Evolutionary conservation across 1,140 invertebrate species (phyloP).

Genomic region (Listronotus oregonensis): DNA sequence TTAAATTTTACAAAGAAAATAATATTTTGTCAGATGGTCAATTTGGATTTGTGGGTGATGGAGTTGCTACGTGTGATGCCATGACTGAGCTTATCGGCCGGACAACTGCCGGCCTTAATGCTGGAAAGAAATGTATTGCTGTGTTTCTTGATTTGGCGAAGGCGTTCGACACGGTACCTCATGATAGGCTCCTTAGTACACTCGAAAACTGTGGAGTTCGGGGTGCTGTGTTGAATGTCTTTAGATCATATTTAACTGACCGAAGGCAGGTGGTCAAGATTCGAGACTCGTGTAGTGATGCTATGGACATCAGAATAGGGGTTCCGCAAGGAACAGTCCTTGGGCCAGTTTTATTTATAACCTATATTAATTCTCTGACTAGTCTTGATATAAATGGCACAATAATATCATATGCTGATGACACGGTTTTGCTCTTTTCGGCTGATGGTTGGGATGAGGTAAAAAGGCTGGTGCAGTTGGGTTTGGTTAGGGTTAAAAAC

Average conservation of each 20-base stretch:
- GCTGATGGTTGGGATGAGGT: too few relatives aligned
- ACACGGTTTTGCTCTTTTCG: too few relatives aligned
- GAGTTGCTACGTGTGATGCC: neutral
- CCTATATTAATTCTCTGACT: too few relatives aligned
- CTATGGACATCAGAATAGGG: conserved; percentile 5
- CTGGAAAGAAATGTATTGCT: neutral
- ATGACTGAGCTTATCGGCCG: neutral
- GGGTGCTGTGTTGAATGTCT: conserved; percentile 35
- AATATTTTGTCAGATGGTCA: too few relatives aligned
- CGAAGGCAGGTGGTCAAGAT: conserved; percentile 39
- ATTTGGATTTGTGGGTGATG: too few relatives aligned
- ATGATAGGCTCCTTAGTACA: too few relatives aligned
- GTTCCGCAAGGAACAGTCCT: conserved; percentile 30
- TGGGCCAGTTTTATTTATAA: neutral
- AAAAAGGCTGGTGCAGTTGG: too few relatives aligned
- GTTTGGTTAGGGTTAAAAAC: too few relatives aligned
- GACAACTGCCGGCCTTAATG: neutral
- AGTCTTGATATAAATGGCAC: too few relatives aligned
- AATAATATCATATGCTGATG: too few relatives aligned
- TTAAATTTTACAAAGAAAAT: too few relatives aligned
- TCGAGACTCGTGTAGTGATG: neutral
- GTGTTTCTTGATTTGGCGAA: conserved; percentile 31
- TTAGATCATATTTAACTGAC: conserved; percentile 43
- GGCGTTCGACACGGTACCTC: too few relatives aligned
- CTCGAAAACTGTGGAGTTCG: conserved; percentile 43